phyloP scores from a whole-genome alignment of 2,888 invertebrate species.

The Branchipolynoe longqiensis region DNA sequence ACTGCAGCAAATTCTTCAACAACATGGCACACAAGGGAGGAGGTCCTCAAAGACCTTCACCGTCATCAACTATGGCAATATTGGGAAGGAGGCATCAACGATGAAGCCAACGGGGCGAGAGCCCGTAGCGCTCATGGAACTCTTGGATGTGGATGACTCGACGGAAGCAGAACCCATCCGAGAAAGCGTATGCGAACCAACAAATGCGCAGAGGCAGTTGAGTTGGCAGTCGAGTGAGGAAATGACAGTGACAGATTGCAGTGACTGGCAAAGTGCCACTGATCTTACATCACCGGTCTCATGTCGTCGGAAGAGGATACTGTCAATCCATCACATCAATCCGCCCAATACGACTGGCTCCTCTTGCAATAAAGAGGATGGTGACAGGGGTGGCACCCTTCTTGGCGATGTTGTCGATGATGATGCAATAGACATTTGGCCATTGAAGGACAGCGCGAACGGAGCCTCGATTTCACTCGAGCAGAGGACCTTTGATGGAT shows the following conservation, averaged over 20 bases:
- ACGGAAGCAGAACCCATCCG: background rate
- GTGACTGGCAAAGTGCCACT: background rate
- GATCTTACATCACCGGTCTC: background rate
- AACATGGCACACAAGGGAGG: too few relatives aligned
- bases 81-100: conserved; percentile 21
- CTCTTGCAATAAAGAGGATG: background rate
- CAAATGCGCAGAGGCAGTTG: too few relatives aligned
- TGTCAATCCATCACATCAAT: conserved; percentile 20
- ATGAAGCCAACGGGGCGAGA: conserved; percentile 8
- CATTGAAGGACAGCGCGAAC: background rate
- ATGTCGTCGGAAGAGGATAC: background rate
- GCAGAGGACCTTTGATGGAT: background rate
- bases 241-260: too few relatives aligned
- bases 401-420: background rate
- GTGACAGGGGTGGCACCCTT: background rate
- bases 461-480: background rate
- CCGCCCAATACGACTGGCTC: background rate
- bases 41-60: conserved; percentile 21
- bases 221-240: background rate
- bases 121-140: background rate
- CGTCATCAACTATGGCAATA: conserved; percentile 31
- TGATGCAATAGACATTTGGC: background rate
- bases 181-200: background rate
- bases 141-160: conserved; percentile 13
- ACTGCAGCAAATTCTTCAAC: too few relatives aligned